Base-by-base conservation (phyloP, 2,797 vertebrate species). In the Syndactyla subalaris region DNA sequence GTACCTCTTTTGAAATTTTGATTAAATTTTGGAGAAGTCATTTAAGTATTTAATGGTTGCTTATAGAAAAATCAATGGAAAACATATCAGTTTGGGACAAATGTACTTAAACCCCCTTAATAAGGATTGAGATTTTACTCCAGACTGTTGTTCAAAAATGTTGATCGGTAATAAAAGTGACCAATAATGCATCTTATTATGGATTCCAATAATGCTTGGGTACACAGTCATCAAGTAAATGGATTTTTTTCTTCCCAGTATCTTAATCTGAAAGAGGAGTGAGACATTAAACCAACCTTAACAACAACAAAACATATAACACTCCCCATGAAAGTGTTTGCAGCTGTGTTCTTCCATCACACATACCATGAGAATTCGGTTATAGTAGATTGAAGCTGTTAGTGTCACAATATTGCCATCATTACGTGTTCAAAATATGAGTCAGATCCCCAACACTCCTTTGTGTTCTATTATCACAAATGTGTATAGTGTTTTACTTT, bases 341-440 rank as follows among this genome's bases (percentile, higher is more conserved):
- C 95, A 94, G 92, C 92, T 96, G 89, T 88, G 80, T 86, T 95
- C 88, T 90, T 93, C 70, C 48, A 61, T 71, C 55, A 67, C 7
- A 3, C 22, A 6, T 76, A 81, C 62, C 1, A 1, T 52, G 66
- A 92, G 62, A 57, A 78, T 94, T 70, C 71, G 67, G 80, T 90
- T 95, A 85, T 16, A 77, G 90, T 93, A 93, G 96, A 95, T 79
- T 85, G 74, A 83, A 93, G 67, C 85, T 87, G 77, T 95, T 95
- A 92, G 57, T 95, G 95, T 97, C 94, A 95, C 46, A 96, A 95
- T 96, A 97, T 95, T 96, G 92, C 78, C 84, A 82, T 95, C 81
- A 89, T 92, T 96, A 62, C 4, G 0, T 46, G 74, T 94, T 95
- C 62, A 75, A 91, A 97, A 87, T 89, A 95, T 94, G 80, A 96